These are phyloP conservation scores for Pipa parva DNA, from an alignment of 2,113 vertebrate species.

Conservation along the genomic window DNA sequence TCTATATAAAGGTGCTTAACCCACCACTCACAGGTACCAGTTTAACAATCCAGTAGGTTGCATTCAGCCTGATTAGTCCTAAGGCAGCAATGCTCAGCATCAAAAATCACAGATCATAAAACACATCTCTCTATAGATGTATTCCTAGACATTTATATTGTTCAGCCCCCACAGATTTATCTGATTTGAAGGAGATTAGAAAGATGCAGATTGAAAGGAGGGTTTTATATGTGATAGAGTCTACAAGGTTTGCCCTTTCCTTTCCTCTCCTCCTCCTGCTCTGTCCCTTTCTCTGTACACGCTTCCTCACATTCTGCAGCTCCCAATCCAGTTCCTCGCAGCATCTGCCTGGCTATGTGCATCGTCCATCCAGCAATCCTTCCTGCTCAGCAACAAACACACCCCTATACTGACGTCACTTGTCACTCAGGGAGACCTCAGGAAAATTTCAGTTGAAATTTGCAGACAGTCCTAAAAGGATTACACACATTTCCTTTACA, in stretches of 20 bases:
- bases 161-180: neutral
- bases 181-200: neutral
- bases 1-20: neutral
- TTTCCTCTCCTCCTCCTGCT: neutral
- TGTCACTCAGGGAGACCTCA: conserved; percentile 4
- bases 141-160: neutral
- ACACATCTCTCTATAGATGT: neutral
- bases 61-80: neutral
- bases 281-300: neutral
- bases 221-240: neutral
- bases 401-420: conserved; percentile 17
- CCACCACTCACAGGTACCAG: neutral
- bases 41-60: neutral
- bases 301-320: conserved; percentile 20
- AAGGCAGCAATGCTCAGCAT: neutral
- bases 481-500: neutral
- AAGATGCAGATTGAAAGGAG: neutral
- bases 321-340: conserved; percentile 18
- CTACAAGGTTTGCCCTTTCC: neutral
- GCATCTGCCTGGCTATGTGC: conserved; percentile 15
- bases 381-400: conserved; percentile 40
- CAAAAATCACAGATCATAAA: neutral
- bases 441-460: neutral
- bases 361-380: conserved; percentile 1
- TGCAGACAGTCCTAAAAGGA: neutral